Conservation (phyloP, 53 echinoderm and acorn worm genomes). For the Actinopyga echinites region DNA sequence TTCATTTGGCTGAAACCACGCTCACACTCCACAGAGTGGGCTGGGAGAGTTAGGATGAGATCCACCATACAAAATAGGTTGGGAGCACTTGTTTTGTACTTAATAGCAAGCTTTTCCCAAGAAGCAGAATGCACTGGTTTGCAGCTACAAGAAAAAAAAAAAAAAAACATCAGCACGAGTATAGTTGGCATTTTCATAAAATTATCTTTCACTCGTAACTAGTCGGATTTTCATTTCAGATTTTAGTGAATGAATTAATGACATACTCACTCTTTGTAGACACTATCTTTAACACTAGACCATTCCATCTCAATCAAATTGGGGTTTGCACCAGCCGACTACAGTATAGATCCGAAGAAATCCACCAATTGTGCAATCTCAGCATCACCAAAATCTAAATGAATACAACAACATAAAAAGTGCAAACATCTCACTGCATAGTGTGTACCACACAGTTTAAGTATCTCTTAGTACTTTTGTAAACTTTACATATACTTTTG, state of each 20-base stretch:
- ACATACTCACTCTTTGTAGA: constrained; percentile 9
- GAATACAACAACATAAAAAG: neutral
- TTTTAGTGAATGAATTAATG: neutral
- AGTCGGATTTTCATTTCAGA: too few species aligned
- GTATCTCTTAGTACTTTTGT: neutral
- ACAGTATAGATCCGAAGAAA: neutral
- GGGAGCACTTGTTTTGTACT: neutral
- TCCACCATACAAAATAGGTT: neutral
- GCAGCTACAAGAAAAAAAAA: neutral
- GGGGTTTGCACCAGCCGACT: neutral
- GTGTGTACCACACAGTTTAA: neutral
- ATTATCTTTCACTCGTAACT: too few species aligned
- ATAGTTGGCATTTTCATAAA: too few species aligned
- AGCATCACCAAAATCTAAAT: constrained; percentile 35
- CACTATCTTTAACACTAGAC: neutral
- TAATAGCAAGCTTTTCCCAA: constrained; percentile 3
- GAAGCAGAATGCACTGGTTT: constrained; percentile 31
- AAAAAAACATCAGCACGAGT: too few species aligned
- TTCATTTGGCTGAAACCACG: constrained; percentile 54
- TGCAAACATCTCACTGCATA: neutral
- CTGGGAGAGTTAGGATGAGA: constrained; percentile 16
- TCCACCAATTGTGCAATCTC: neutral
- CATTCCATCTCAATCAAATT: constrained; percentile 2
- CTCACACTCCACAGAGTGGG: constrained; percentile 55
- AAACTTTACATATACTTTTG: neutral